Evolutionary conservation across 2,797 vertebrate genomes (phyloP).

Genomic region (Neostethus bicornis): DNA sequence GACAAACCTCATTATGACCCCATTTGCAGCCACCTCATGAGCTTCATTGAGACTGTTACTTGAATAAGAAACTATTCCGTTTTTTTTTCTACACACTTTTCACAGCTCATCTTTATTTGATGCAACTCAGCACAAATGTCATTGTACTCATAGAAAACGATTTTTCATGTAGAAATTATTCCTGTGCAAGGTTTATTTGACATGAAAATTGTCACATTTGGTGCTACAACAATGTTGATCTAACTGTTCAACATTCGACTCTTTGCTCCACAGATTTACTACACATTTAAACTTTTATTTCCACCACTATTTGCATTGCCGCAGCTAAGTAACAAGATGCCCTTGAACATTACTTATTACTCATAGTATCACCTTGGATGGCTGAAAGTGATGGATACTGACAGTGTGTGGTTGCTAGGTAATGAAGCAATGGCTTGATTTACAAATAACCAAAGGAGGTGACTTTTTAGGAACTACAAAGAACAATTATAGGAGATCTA

Average conservation of each 20-base stretch:
- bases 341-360: not conserved
- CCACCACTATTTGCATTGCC: too few species aligned
- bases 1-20: not conserved
- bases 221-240: not conserved
- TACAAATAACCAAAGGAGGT: too few species aligned
- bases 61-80: not conserved
- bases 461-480: too few species aligned
- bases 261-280: not conserved
- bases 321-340: too few species aligned
- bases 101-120: not conserved
- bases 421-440: too few species aligned
- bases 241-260: not conserved
- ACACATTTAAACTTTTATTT: not conserved
- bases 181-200: not conserved
- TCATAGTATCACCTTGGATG: not conserved
- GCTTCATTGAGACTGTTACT: not conserved
- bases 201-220: not conserved
- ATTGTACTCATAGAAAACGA: not conserved
- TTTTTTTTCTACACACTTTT: not conserved
- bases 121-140: not conserved
- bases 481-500: too few species aligned
- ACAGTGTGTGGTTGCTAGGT: not conserved
- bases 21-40: constrained; percentile 5
- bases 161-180: not conserved
- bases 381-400: not conserved